These are phyloP conservation scores for Polypedilum pembai DNA, from an alignment of 1,140 invertebrate genomes.

Conservation along the genomic window DNA sequence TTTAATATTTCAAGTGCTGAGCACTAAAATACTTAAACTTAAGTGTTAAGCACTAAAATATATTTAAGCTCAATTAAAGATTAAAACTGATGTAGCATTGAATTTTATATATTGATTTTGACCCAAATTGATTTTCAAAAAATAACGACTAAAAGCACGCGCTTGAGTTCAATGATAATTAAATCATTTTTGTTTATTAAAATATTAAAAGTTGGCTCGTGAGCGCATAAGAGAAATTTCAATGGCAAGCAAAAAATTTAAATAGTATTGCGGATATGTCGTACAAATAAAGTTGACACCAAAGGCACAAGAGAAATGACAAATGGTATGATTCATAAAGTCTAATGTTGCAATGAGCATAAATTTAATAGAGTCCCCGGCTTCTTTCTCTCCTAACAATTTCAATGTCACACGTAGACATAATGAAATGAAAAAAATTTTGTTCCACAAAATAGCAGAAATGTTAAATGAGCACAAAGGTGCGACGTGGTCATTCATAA, in stretches of 20 bases:
- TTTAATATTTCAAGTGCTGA: too few species aligned
- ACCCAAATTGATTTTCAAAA: too few species aligned
- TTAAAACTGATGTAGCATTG: too few species aligned
- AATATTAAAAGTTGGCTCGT: too few species aligned
- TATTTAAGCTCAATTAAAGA: too few species aligned
- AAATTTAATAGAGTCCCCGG: background rate
- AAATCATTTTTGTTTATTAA: too few species aligned
- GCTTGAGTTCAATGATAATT: too few species aligned
- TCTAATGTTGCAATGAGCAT: slow-evolving; percentile 17
- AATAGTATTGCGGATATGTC: background rate
- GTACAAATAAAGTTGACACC: background rate
- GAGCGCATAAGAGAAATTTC: background rate
- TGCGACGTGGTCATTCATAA: background rate
- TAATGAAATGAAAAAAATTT: slow-evolving; percentile 1
- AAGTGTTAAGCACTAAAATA: too few species aligned
- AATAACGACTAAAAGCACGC: too few species aligned
- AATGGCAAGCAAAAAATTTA: background rate
- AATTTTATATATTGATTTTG: too few species aligned
- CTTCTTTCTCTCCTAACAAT: background rate
- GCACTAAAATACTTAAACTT: too few species aligned
- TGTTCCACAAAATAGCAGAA: background rate
- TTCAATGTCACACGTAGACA: slow-evolving; percentile 6
- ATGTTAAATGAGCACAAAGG: slow-evolving; percentile 1
- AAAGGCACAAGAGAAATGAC: background rate
- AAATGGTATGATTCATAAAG: slow-evolving; percentile 13